Evolutionary conservation across 2,113 vertebrate genomes (phyloP), one percentile per base, ranked within the genome.

Genomic region (Heterochromis multidens): DNA sequence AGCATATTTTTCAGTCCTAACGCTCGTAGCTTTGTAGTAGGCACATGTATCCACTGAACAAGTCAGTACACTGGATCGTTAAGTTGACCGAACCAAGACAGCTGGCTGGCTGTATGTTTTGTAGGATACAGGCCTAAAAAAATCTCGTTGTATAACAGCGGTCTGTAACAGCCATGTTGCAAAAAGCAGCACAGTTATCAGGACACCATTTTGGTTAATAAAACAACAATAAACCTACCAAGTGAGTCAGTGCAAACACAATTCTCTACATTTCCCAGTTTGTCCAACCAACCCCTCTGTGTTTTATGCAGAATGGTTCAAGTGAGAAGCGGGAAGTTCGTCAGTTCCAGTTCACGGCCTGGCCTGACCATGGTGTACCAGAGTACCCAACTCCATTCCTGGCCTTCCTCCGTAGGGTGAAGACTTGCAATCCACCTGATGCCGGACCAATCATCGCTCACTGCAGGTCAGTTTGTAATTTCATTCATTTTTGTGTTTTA

Each of bases 271-370:
- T 49, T 10, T 46, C 14, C 12, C 29, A 21, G 23, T 4, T 1
- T 35, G 25, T 52, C 35, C 9, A 77, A 82, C 27, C 10, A n/a
- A 25, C 43, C 10, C 14, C 3, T 43, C 5, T 83, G 2, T 40
- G 8, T 33, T 33, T 19, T 52, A 9, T 31, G 16, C 85, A 99
- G 99, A 99, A 98, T 0, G 98, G 99, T 60, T 99, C 99, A 4
- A 99, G 97, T 1, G 99, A 99, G 96, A 99, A 99, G 90, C 95
- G 99, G 0, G 99, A 99, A 87, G 98, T 99, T 4, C 97, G 99
- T 40, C 99, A 99, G 96, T 99, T 99, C 96, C 99, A 99, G 96
- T 99, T 99, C 95, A 99, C 98, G 0, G 99, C 98, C 0, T 99
- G 99, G 99, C 99, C 99, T 0, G 99, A 99, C 94, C 99, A 99